Evolutionary conservation across 2,797 vertebrate genomes (phyloP).

Genomic region (Spinus olivaceus): DNA sequence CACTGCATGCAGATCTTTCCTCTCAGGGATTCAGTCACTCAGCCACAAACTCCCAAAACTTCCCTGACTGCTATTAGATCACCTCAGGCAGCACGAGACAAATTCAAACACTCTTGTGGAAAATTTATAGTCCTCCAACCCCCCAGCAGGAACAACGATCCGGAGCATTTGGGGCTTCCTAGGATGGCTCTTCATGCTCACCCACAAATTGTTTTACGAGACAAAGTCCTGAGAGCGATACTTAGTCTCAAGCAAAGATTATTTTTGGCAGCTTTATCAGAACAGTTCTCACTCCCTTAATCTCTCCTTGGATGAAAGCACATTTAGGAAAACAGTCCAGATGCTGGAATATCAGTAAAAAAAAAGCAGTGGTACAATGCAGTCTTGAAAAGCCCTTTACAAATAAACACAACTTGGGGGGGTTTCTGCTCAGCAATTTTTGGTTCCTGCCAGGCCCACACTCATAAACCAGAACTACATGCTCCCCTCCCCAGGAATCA

Average conservation of each 20-base stretch:
- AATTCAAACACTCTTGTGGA: background rate
- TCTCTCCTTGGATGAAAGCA: background rate
- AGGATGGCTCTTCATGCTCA: background rate
- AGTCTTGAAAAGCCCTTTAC: background rate
- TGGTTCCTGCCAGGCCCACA: background rate
- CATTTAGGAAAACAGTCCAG: background rate
- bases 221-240: fast-evolving
- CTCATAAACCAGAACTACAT: background rate
- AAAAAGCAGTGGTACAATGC: background rate
- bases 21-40: background rate
- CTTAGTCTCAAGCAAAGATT: background rate
- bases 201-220: background rate
- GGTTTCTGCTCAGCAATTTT: background rate
- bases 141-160: background rate
- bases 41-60: background rate
- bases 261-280: constrained; percentile 31
- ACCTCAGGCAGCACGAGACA: background rate
- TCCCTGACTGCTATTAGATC: background rate
- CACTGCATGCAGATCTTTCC: fast-evolving
- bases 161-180: background rate
- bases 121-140: background rate
- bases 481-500: background rate
- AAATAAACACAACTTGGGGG: background rate
- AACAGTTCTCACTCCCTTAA: constrained; percentile 7
- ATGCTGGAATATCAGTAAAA: constrained; percentile 1